Percentiles rank a stretch among this genome's conserved stretches.
phyloP scores from a whole-genome alignment of 1,140 invertebrate species.

The Radopholus similis region DNA sequence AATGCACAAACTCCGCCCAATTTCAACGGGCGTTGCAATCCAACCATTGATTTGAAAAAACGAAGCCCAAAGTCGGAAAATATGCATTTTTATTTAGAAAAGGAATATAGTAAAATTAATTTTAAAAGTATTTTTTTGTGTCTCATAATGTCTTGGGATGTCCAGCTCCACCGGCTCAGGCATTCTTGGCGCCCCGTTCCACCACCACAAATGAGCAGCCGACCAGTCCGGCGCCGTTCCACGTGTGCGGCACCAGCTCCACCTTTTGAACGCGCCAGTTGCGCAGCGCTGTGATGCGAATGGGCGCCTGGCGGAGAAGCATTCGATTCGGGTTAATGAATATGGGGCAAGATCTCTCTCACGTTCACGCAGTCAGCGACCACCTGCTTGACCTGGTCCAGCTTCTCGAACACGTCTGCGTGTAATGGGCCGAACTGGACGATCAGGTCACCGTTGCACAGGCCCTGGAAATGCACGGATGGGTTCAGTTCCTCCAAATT shows the following conservation, averaged over 20 bases:
- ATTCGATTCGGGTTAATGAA: background rate
- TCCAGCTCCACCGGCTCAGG: too few species aligned
- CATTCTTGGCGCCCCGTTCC: too few species aligned
- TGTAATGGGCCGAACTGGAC: conserved; percentile 29
- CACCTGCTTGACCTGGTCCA: conserved; percentile 20
- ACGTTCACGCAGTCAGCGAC: conserved; percentile 1
- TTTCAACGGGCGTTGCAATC: too few species aligned
- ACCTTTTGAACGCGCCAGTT: background rate
- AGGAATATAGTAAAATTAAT: too few species aligned
- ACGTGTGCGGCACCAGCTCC: background rate
- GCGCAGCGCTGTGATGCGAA: conserved; percentile 8
- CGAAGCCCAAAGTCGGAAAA: too few species aligned
- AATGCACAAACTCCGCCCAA: too few species aligned
- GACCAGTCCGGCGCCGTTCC: conserved; percentile 11
- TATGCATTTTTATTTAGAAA: too few species aligned
- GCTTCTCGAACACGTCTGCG: conserved; percentile 20
- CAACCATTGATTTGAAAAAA: too few species aligned
- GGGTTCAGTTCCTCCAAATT: background rate
- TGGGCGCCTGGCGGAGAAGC: background rate
- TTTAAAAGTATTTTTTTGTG: too few species aligned
- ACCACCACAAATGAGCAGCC: background rate
- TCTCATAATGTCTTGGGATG: too few species aligned
- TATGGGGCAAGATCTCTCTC: background rate
- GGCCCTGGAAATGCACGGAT: background rate
- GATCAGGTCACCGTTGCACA: conserved; percentile 22